Evolutionary conservation across 2,888 invertebrate genomes (phyloP).

Genomic region (Parapristionchus giblindavisi): DNA sequence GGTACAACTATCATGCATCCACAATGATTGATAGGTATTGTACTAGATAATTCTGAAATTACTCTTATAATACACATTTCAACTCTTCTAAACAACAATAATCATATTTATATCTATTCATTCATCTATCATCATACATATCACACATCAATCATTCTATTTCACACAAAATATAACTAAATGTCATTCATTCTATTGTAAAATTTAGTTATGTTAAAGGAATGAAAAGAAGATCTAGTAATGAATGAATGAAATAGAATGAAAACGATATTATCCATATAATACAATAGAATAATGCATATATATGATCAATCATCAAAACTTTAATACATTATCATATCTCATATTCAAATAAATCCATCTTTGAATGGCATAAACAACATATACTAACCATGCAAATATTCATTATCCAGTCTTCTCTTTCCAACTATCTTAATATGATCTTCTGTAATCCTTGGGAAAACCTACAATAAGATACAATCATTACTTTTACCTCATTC

Average conservation of each 20-base stretch:
- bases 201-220: not conserved
- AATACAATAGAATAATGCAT: no score
- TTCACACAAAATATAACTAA: no score
- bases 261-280: no score
- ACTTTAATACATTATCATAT: no score
- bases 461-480: not conserved
- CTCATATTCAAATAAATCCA: no score
- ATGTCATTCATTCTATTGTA: conserved; percentile 1
- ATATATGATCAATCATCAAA: no score
- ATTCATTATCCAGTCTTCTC: not conserved
- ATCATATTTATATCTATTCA: no score
- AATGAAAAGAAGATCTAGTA: not conserved
- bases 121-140: not conserved
- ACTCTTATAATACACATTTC: not conserved
- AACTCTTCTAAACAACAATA: no score
- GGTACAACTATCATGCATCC: not conserved
- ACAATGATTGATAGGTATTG: not conserved
- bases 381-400: not conserved
- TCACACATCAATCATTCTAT: not conserved
- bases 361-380: no score
- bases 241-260: no score
- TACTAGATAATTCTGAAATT: not conserved
- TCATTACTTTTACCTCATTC: not conserved
- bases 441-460: not conserved
- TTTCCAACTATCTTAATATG: not conserved